A percentile compares a stretch with the other conserved stretches of the same genome.
Conservation (phyloP, 1,140 invertebrate genomes). For the Drosophila kohkoa region DNA sequence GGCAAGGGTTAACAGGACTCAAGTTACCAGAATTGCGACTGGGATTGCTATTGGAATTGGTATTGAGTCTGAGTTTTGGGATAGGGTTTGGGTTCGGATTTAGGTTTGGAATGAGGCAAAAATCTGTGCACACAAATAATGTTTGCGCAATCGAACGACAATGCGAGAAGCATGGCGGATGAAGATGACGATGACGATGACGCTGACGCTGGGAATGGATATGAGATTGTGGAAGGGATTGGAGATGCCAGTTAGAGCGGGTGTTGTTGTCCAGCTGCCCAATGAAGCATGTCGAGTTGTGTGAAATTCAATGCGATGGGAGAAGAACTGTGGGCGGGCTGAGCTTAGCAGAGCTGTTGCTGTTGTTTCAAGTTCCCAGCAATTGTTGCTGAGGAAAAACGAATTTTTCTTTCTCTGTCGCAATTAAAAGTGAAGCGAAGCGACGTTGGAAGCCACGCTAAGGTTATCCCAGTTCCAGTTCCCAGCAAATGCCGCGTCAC, state of each 20-base stretch:
- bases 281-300: conserved; percentile 74
- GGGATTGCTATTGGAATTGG: neutral
- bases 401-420: conserved; percentile 67
- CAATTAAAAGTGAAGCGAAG: conserved; percentile 71
- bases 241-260: neutral
- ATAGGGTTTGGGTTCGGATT: neutral
- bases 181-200: conserved; percentile 2
- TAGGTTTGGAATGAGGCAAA: conserved; percentile 40
- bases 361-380: conserved; percentile 55
- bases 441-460: conserved; percentile 30
- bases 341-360: neutral
- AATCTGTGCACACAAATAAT: conserved; percentile 60
- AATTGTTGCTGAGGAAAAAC: conserved; percentile 63
- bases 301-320: conserved; percentile 59
- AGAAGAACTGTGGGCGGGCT: neutral
- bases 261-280: conserved; percentile 34
- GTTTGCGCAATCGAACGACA: conserved; percentile 78
- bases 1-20: conserved; percentile 67
- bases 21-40: conserved; percentile 52
- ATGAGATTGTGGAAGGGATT: neutral
- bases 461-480: conserved; percentile 69
- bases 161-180: conserved; percentile 37
- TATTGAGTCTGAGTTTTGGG: neutral
- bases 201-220: neutral
- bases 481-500: conserved; percentile 75